Evolutionary conservation across 2,888 invertebrate species (phyloP), one percentile per base, ranked within the genome.

Genomic region (Dolomedes plantarius): DNA sequence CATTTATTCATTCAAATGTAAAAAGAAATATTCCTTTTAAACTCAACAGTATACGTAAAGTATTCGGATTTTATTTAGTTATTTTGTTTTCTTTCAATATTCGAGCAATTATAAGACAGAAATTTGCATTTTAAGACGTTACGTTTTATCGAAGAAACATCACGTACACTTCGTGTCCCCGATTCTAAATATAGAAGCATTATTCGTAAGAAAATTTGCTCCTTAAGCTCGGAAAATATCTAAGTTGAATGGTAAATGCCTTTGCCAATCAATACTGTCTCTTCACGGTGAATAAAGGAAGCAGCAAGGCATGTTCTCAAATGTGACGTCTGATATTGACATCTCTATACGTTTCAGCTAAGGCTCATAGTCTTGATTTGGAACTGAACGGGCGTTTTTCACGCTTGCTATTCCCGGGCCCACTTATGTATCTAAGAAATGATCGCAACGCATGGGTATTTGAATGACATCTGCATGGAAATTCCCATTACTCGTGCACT

Each of bases 181-280:
- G 16, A 46, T 56, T 56, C 56, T 56, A 56, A 23, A 56, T 56
- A 56, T 23, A 56, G 56, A 6, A 6, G 3, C 56, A 56, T 23
- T 23, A 56, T 56, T 56, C 23, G 19, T 5, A 7, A 23, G 56
- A 23, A 56, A 23, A 19, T 1, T 56, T 23, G 5, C 56, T 56
- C 23, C 23, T 23, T 19, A 23, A 23, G 5, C 16, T 2, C 19
- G 23, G 56, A 56, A 46, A 56, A 56, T 56, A 56, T 56, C 56
- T 56, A 23, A 56, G 1, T 56, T 56, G 56, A 56, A 56, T 56
- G 23, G 56, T 56, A 56, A 56, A 56, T 56, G 56, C 23, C 56
- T 5, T 56, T 6, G 3, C 11, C 56, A 56, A 56, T 56, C 56
- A 56, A 56, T 56, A 56, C 3, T 23, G 23, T 56, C 56, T 6